These are phyloP conservation scores for Mormyrops attenuatus DNA, from an alignment of 2,797 vertebrate genomes.

Conservation along the genomic window DNA sequence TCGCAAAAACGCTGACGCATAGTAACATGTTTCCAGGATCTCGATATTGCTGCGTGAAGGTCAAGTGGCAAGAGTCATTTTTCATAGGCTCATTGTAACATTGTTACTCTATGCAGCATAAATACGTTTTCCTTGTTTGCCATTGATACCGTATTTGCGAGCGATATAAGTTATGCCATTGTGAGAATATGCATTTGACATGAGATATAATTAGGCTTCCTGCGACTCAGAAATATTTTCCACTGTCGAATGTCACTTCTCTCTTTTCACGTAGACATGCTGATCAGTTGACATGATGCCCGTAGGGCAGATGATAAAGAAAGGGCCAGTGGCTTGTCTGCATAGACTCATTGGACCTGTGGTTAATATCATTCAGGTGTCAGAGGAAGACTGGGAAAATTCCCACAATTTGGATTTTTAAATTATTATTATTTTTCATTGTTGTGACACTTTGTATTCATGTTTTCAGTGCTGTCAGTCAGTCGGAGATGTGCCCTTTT, in stretches of 20 bases:
- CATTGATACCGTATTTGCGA: not conserved
- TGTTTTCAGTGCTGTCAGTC: not conserved
- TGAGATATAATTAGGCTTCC: constrained; percentile 8
- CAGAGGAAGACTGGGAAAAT: not conserved
- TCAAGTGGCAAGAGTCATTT: not conserved
- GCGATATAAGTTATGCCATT: not conserved
- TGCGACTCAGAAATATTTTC: constrained; percentile 12
- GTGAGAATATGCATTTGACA: not conserved
- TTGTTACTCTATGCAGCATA: not conserved
- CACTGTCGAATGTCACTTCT: not conserved
- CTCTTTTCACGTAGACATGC: not conserved
- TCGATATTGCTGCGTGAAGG: not conserved
- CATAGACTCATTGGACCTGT: not conserved
- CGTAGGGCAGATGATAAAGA: not conserved
- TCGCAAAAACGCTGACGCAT: not conserved
- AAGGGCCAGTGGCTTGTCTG: too few species aligned
- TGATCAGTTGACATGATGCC: not conserved
- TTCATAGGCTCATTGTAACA: not conserved
- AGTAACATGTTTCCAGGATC: not conserved
- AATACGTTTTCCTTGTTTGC: not conserved
- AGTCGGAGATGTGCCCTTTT: not conserved
- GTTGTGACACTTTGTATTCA: not conserved
- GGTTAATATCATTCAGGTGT: not conserved
- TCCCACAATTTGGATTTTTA: not conserved
- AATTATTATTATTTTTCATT: not conserved